Conservation (phyloP, 1,140 invertebrate genomes). For the Caenorhabditis tropicalis region DNA sequence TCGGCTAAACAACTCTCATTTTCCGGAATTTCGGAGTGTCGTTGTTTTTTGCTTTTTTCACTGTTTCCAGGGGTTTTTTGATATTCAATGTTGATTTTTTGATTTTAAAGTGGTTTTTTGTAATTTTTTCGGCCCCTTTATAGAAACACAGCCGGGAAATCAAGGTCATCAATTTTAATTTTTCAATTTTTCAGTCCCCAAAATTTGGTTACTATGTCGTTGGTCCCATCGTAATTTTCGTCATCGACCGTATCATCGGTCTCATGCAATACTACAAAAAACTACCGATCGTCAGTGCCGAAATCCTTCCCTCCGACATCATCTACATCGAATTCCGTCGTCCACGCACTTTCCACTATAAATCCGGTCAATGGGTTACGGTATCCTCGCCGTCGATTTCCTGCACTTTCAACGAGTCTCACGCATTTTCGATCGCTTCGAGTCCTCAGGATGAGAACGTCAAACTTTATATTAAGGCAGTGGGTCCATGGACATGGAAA, state of each 20-base stretch:
- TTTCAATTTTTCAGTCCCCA: slow-evolving; percentile 77
- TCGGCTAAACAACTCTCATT: too few species aligned
- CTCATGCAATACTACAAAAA: slow-evolving; percentile 78
- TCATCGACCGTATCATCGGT: slow-evolving; percentile 72
- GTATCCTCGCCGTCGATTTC: slow-evolving; percentile 90
- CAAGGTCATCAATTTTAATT: too few species aligned
- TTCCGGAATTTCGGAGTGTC: too few species aligned
- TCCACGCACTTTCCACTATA: slow-evolving; percentile 93
- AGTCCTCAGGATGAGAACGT: slow-evolving; percentile 96
- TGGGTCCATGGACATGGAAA: slow-evolving; percentile 99
- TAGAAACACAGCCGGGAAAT: too few species aligned
- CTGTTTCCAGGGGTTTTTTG: too few species aligned
- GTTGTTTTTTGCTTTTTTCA: too few species aligned
- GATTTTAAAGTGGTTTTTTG: too few species aligned
- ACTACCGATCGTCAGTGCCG: slow-evolving; percentile 91
- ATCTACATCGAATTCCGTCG: slow-evolving; percentile 78
- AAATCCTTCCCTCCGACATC: slow-evolving; percentile 86
- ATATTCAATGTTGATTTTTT: too few species aligned
- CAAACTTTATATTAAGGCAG: slow-evolving; percentile 91
- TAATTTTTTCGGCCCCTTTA: too few species aligned
- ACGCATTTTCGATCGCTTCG: slow-evolving; percentile 96
- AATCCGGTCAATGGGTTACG: slow-evolving; percentile 85
- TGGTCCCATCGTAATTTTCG: slow-evolving; percentile 80
- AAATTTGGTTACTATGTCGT: slow-evolving; percentile 95
- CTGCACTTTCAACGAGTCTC: slow-evolving; percentile 83